phyloP scores from a whole-genome alignment of 2,113 vertebrate genomes.

The Chelonoidis abingdonii region DNA sequence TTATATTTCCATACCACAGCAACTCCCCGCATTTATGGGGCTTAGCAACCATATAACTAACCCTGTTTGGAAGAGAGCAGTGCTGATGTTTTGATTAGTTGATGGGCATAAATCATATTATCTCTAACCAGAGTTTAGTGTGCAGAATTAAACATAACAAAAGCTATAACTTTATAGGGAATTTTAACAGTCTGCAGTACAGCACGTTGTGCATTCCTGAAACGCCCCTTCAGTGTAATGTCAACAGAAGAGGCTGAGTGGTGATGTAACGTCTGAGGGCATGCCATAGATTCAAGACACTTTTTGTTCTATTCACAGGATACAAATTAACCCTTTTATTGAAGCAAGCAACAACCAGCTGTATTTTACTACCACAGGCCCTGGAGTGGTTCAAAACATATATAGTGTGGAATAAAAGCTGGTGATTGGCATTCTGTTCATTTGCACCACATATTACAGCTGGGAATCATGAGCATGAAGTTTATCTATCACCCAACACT shows the following conservation, averaged over 20 bases:
- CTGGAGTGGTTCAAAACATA: background rate
- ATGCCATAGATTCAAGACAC: conserved; percentile 74
- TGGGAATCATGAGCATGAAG: conserved; percentile 22
- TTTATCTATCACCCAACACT: background rate
- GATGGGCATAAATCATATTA: background rate
- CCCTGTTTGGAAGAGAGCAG: background rate
- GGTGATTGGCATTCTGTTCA: background rate
- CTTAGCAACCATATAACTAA: background rate
- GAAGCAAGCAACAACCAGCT: background rate
- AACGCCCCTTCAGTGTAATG: conserved; percentile 75
- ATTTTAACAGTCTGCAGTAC: conserved; percentile 34
- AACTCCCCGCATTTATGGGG: background rate
- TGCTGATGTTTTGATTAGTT: background rate
- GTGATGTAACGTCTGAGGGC: conserved; percentile 87
- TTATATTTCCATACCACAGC: background rate
- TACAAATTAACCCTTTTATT: conserved; percentile 64
- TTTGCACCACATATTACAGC: background rate
- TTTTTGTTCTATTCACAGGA: conserved; percentile 70
- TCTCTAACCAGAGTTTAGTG: conserved; percentile 19
- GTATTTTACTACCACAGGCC: conserved; percentile 34
- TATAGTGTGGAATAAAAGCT: conserved; percentile 23
- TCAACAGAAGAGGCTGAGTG: conserved; percentile 81
- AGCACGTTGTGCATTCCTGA: conserved; percentile 62
- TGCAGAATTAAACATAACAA: conserved; percentile 1
- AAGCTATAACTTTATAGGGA: conserved; percentile 68